Conservation (phyloP, 2,888 invertebrate species). For the Watsonalla cultraria region DNA sequence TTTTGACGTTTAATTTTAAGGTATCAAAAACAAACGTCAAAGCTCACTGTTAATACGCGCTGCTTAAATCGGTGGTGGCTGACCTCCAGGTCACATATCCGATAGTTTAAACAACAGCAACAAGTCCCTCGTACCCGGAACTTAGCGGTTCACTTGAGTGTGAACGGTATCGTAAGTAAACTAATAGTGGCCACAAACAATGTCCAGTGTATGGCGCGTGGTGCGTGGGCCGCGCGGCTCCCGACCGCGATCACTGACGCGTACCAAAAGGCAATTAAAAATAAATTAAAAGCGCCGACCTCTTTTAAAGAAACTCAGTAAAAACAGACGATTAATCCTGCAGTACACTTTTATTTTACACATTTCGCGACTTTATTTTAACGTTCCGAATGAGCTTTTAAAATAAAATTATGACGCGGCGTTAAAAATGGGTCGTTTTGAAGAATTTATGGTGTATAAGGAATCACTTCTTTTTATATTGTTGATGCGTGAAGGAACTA, state of each 20-base stretch:
- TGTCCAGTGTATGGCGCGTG: background rate
- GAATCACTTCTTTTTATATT: no score
- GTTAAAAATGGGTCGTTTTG: background rate
- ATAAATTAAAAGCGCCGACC: conserved; percentile 20
- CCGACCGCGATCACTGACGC: conserved; percentile 8
- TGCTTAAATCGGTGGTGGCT: no score
- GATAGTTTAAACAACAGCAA: background rate
- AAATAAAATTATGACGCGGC: background rate
- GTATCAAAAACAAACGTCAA: no score
- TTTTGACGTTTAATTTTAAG: no score
- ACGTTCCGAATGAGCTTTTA: background rate
- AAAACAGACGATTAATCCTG: conserved; percentile 9
- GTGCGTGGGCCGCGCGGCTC: conserved; percentile 4
- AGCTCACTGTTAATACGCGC: no score
- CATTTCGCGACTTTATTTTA: background rate
- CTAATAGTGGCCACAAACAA: background rate
- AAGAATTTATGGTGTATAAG: background rate
- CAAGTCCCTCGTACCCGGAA: background rate
- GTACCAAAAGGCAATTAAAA: conserved; percentile 17
- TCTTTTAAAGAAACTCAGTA: conserved; percentile 6
- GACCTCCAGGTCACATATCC: background rate
- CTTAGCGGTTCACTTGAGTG: no score
- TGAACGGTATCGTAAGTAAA: no score
- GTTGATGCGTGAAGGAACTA: no score
- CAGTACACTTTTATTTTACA: conserved; percentile 4